Evolutionary conservation across 2,797 vertebrate species (phyloP), one percentile per base, ranked within the genome.

Genomic region (Percopsis omiscomaycus): DNA sequence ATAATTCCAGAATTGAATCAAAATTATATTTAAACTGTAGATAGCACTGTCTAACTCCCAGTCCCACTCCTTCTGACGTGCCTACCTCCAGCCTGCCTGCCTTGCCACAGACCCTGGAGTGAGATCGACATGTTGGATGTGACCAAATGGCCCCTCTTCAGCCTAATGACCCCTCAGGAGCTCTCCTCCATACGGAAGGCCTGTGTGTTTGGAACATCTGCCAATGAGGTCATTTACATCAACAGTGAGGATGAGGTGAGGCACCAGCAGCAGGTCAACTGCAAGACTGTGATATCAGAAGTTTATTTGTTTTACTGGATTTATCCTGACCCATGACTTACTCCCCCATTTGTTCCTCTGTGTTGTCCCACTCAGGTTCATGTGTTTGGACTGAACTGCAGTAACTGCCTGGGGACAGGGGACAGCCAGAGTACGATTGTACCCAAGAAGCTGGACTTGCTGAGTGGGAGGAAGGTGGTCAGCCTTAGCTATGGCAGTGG

Each of bases 81-180:
- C 59, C 30, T 13, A 56, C 28, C 13, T 32, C 53, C 14, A 5
- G 22, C 58, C 14, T 13, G 1, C 30, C 5, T 0, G 6, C 64
- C 59, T 50, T 27, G 0, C 66, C 49, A 14, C 53, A 16, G 52
- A 66, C 52, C 45, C n/a, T 0, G 58, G 74, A 69, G 16, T 3
- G 67, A 16, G 2, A 76, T 48, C 88, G 86, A 81, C 87, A 98
- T 97, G 96, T 94, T 97, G 89, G 97, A 98, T 74, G 93, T 98
- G 28, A 94, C 94, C 52, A 97, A 98, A 81, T 98, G 96, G 97
- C 94, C 97, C 9, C 91, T 98, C 70, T 98, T 98, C 82, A 96
- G 94, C 61, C 88, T 99, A n/a, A 90, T 98, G 74, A 92, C 92
- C 0, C 87, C 92, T 5, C 94, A 96, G 76, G 95, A 97, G 65